Evolutionary conservation across 2,113 vertebrate genomes (phyloP).

Genomic region (Pan troglodytes): NHGRI_mPanTro3-v2.1_pri NC_072421.2:26106501-26107000

Average conservation of each 20-base stretch:
- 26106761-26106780: not conserved
- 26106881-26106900: not conserved
- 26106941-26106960: not conserved
- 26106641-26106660: not conserved
- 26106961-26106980: not conserved
- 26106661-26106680: not conserved
- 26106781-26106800: constrained; percentile 16
- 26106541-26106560: not conserved
- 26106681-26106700: not conserved
- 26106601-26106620: not conserved
- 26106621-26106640: not conserved
- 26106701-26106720: not conserved
- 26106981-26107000: not conserved
- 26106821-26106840: not conserved
- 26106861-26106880: not conserved
- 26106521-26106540: not conserved
- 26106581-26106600: not conserved
- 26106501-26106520: not conserved
- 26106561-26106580: not conserved
- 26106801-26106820: not conserved
- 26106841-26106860: not conserved
- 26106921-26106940: not conserved
- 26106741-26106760: not conserved
- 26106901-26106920: not conserved
- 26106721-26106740: not conserved